These are phyloP conservation scores for Ameiurus melas DNA, from an alignment of 2,113 vertebrate species.

Conservation along the genomic window DNA sequence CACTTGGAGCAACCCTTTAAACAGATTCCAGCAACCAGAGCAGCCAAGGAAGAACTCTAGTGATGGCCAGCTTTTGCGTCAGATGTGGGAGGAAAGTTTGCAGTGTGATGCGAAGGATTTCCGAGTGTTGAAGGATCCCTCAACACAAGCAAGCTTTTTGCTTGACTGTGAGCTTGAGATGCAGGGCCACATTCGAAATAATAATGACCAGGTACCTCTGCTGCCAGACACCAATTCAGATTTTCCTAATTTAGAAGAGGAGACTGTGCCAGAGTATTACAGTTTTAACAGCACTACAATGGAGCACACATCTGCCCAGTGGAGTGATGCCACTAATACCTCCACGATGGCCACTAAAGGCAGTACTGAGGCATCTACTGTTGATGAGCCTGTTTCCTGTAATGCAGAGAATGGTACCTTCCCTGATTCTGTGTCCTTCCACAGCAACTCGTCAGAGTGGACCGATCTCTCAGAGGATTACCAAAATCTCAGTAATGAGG, in stretches of 20 bases:
- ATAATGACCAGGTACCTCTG: neutral
- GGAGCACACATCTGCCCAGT: conserved; percentile 13
- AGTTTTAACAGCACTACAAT: conserved; percentile 43
- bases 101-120: neutral
- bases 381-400: neutral
- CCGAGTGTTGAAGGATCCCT: conserved; percentile 23
- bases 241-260: neutral
- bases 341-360: conserved; percentile 33
- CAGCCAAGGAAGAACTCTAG: neutral
- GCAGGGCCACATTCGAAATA: neutral
- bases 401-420: neutral
- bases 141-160: conserved; percentile 33
- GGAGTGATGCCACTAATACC: conserved; percentile 10
- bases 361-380: neutral
- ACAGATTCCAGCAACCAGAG: neutral
- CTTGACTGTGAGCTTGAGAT: conserved; percentile 56
- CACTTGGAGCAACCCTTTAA: neutral
- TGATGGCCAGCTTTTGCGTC: conserved; percentile 22
- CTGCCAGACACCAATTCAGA: conserved; percentile 22
- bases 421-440: conserved; percentile 28
- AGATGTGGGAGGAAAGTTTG: conserved; percentile 37
- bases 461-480: conserved; percentile 16
- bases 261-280: conserved; percentile 47
- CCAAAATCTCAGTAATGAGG: conserved; percentile 1
- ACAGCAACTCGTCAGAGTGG: conserved; percentile 14